phyloP scores from a whole-genome alignment of 1,140 invertebrate genomes.

The Temnothorax longispinosus region DNA sequence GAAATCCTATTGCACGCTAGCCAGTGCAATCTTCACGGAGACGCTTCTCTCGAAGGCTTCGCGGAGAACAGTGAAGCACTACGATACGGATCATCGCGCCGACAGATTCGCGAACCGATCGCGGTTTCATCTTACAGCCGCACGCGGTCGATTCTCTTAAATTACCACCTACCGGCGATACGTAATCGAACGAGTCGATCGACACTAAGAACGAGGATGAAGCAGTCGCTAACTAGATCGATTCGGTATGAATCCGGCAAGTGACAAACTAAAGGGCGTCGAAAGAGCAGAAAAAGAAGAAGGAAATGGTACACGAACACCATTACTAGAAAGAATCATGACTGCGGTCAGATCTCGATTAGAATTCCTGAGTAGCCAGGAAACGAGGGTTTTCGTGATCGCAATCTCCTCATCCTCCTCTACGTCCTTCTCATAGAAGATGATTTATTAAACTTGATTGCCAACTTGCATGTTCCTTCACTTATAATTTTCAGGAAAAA shows the following conservation, averaged over 20 bases:
- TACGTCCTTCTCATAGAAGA: neutral
- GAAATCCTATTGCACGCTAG: conserved; percentile 58
- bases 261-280: conserved; percentile 13
- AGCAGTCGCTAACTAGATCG: conserved; percentile 66
- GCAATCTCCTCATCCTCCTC: conserved; percentile 23
- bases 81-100: conserved; percentile 71
- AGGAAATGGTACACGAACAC: neutral
- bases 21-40: conserved; percentile 35
- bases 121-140: conserved; percentile 60
- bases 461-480: conserved; percentile 32
- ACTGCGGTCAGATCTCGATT: conserved; percentile 36
- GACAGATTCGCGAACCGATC: conserved; percentile 69
- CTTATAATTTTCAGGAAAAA: conserved; percentile 1
- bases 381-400: conserved; percentile 43
- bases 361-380: conserved; percentile 34
- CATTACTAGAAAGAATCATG: conserved; percentile 14
- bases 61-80: conserved; percentile 45
- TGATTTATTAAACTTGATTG: conserved; percentile 41
- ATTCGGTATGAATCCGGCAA: conserved; percentile 29
- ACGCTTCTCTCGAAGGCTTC: conserved; percentile 49
- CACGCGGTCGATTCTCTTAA: conserved; percentile 52
- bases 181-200: conserved; percentile 56
- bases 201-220: conserved; percentile 46
- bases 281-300: conserved; percentile 13
- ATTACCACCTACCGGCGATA: conserved; percentile 67